Conservation (phyloP, 2,797 vertebrate genomes). For the Pseudochirops cupreus region DNA sequence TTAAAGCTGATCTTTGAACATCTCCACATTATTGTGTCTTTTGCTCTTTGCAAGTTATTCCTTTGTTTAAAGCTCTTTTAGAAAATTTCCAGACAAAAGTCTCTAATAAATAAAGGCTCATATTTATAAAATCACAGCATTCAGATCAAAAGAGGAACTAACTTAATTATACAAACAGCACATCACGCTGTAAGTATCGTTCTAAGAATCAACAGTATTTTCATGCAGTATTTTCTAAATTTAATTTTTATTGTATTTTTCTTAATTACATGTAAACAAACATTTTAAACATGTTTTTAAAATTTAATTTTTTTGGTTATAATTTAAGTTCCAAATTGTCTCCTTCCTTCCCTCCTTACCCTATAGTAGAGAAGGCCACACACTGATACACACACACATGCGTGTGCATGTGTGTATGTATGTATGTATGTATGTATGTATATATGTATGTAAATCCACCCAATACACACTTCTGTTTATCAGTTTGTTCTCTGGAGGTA, state of each 20-base stretch:
- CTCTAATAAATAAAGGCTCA: neutral
- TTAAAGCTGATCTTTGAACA: neutral
- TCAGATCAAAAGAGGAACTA: neutral
- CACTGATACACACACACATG: too few species aligned
- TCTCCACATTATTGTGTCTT: slow-evolving; percentile 10
- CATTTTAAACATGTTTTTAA: neutral
- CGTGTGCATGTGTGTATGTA: too few species aligned
- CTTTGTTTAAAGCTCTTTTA: neutral
- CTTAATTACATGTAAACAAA: neutral
- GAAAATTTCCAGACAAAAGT: neutral
- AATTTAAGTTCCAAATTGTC: neutral
- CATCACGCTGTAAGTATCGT: neutral
- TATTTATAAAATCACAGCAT: neutral
- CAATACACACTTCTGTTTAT: too few species aligned
- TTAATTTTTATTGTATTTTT: neutral
- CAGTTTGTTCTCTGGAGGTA: too few species aligned
- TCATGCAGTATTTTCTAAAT: neutral
- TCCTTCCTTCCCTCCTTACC: neutral
- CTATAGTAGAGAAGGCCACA: too few species aligned
- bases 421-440: too few species aligned
- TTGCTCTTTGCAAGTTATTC: slow-evolving; percentile 7
- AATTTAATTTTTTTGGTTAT: neutral
- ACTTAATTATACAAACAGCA: neutral
- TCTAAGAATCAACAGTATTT: neutral
- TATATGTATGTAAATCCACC: too few species aligned